These are phyloP conservation scores for Macrosiphum euphorbiae DNA, from an alignment of 2,888 invertebrate genomes.

Conservation along the genomic window DNA sequence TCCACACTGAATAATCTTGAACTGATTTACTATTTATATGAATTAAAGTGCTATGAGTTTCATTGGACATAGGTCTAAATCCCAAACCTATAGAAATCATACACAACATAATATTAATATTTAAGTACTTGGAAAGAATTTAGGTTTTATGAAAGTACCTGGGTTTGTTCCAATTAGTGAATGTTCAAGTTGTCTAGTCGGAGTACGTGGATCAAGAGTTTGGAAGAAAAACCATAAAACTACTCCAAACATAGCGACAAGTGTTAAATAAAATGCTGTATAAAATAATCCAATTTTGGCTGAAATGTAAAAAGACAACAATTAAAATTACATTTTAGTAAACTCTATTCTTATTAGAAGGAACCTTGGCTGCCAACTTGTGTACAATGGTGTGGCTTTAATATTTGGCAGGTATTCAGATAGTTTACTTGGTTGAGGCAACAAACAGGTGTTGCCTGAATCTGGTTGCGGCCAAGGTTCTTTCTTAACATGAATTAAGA, in stretches of 20 bases:
- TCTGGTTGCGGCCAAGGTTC: no score
- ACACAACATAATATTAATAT: background rate
- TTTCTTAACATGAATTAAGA: no score
- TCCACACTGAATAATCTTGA: slow-evolving; percentile 85
- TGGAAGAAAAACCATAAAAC: slow-evolving; percentile 96
- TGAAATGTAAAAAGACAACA: slow-evolving; percentile 71
- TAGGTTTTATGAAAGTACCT: slow-evolving; percentile 72
- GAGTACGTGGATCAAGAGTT: slow-evolving; percentile 88
- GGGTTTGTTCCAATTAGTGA: slow-evolving; percentile 96
- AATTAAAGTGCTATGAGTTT: slow-evolving; percentile 91
- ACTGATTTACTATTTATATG: slow-evolving; percentile 90
- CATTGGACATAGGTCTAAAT: slow-evolving; percentile 91
- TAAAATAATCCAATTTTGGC: slow-evolving; percentile 97
- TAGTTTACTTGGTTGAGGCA: no score
- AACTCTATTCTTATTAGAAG: background rate
- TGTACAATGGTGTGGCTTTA: no score
- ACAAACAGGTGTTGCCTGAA: no score
- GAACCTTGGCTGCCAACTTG: background rate
- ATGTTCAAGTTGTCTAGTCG: slow-evolving; percentile 87
- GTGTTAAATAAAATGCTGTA: slow-evolving; percentile 89
- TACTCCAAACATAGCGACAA: slow-evolving; percentile 92
- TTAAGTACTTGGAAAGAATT: background rate
- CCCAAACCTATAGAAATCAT: slow-evolving; percentile 78
- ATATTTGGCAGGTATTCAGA: no score
- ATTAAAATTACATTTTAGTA: background rate